A percentile compares a stretch with the other conserved stretches of the same genome.
These are phyloP conservation scores for Cancer borealis DNA, from an alignment of 2,888 invertebrate species.

Conservation along the genomic window DNA sequence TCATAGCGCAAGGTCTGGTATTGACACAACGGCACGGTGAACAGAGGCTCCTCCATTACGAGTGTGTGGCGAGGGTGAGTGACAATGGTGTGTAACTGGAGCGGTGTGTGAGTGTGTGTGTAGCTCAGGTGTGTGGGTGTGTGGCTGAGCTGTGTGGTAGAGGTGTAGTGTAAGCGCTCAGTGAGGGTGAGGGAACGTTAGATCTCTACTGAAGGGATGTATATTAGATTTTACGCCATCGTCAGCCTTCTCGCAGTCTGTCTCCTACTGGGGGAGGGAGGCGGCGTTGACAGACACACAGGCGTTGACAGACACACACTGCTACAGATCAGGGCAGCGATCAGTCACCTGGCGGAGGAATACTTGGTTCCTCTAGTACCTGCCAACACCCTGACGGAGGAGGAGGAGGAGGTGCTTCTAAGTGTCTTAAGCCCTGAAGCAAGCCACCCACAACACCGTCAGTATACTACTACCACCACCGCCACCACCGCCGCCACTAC, in stretches of 20 bases:
- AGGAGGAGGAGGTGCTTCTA: not conserved
- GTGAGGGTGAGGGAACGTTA: not conserved
- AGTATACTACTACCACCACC: not conserved
- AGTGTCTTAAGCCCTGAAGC: not conserved
- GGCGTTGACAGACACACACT: slow-evolving; percentile 11
- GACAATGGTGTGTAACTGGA: not conserved
- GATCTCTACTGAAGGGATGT: not conserved
- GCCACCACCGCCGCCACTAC: not conserved
- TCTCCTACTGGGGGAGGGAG: not conserved
- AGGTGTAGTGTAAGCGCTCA: not conserved
- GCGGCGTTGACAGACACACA: slow-evolving; percentile 1
- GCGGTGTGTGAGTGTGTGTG: not conserved
- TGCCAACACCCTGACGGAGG: not conserved
- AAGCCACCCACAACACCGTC: not conserved
- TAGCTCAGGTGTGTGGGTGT: not conserved
- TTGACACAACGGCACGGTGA: not conserved
- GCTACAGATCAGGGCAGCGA: not conserved
- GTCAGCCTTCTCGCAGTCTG: not conserved
- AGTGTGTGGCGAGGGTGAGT: not conserved
- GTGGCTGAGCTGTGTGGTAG: not conserved
- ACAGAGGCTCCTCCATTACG: not conserved
- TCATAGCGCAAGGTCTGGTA: not conserved
- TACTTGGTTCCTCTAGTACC: not conserved
- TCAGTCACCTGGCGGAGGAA: slow-evolving; percentile 8
- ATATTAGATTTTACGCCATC: not conserved